Conservation (phyloP, 1,140 invertebrate species). For the Conus ventricosus region DNA sequence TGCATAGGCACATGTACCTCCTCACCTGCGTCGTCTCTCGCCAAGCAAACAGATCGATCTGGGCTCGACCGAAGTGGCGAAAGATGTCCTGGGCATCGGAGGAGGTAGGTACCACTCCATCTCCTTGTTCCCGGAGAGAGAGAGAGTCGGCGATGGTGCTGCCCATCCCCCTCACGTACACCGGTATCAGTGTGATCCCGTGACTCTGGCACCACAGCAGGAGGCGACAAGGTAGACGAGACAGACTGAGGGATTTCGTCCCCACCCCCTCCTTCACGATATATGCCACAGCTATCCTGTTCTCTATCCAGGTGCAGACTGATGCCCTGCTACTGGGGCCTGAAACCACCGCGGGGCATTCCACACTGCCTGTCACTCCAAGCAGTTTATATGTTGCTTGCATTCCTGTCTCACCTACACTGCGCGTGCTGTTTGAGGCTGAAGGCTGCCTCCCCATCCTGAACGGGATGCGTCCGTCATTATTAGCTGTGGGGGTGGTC, state of each 20-base stretch:
- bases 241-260: background rate
- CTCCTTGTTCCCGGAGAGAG: background rate
- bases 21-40: background rate
- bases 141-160: background rate
- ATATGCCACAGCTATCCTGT: background rate
- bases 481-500: background rate
- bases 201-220: background rate
- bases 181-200: background rate
- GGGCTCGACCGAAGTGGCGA: background rate
- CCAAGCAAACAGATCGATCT: background rate
- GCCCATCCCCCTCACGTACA: conserved; percentile 6
- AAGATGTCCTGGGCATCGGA: background rate
- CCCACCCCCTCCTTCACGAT: background rate
- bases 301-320: background rate
- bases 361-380: background rate
- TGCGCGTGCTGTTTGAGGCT: background rate
- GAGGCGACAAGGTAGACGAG: background rate
- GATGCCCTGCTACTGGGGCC: background rate
- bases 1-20: background rate
- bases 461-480: background rate
- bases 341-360: background rate
- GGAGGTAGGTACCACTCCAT: background rate
- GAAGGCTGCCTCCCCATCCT: conserved; percentile 2
- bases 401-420: background rate
- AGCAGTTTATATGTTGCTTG: background rate